Conservation (phyloP, 2,888 invertebrate genomes). For the Dascillus cervinus region DNA sequence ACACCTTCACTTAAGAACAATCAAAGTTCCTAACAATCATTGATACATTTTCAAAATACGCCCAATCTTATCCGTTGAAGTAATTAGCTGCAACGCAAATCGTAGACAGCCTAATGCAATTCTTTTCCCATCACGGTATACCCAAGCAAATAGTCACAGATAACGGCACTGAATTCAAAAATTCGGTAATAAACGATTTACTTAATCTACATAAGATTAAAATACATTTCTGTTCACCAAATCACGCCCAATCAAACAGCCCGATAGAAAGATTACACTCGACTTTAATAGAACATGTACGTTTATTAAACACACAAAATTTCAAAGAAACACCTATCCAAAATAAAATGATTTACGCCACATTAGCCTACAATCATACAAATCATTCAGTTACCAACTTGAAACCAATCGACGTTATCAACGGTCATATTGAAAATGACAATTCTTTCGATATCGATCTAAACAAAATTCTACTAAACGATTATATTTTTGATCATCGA, state of each 20-base stretch:
- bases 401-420: conserved; percentile 6
- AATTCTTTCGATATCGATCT: conserved; percentile 7
- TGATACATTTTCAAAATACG: conserved; percentile 4
- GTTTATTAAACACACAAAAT: conserved; percentile 7
- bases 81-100: conserved; percentile 11
- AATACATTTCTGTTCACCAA: conserved; percentile 14
- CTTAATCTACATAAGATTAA: conserved; percentile 15
- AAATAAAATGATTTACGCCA: conserved; percentile 4
- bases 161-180: conserved; percentile 5
- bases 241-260: conserved; percentile 17
- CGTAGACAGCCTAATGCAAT: conserved; percentile 14
- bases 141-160: conserved; percentile 3
- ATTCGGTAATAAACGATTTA: conserved; percentile 14
- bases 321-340: conserved; percentile 1
- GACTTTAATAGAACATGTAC: conserved; percentile 14
- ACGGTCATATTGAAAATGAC: conserved; percentile 5
- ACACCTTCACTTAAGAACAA: conserved; percentile 4
- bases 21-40: conserved; percentile 3
- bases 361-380: conserved; percentile 6
- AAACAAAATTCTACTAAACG: background rate
- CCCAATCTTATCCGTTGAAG: conserved; percentile 12
- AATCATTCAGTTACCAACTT: conserved; percentile 4
- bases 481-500: conserved; percentile 1
- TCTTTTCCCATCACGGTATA: conserved; percentile 9
- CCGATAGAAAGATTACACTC: conserved; percentile 18